phyloP scores from a whole-genome alignment of 2,113 vertebrate genomes.

The Amphiprion percula region DNA sequence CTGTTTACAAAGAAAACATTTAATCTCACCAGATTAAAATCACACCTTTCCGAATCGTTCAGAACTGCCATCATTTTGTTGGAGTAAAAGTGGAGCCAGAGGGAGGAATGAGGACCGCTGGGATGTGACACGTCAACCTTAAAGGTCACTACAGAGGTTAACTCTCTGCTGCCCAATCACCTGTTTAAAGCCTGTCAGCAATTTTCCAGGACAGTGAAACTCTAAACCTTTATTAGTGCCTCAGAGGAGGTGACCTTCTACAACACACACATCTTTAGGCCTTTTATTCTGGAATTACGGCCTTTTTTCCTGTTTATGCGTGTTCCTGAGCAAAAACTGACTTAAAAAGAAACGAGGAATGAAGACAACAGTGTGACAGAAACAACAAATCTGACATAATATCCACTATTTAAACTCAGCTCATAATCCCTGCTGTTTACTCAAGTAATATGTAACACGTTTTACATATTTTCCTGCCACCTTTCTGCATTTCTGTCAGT shows the following conservation, averaged over 20 bases:
- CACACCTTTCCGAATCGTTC: neutral
- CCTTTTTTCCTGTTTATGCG: neutral
- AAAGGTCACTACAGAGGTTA: conserved; percentile 54
- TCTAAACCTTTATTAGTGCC: conserved; percentile 47
- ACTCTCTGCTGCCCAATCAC: neutral
- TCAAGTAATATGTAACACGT: conserved; percentile 6
- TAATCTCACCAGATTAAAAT: neutral
- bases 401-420: neutral
- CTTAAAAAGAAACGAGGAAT: neutral
- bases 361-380: neutral
- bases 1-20: neutral
- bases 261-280: conserved; percentile 12
- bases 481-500: conserved; percentile 35
- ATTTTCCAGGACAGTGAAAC: conserved; percentile 38
- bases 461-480: conserved; percentile 6
- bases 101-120: neutral
- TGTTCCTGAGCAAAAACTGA: neutral
- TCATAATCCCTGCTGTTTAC: conserved; percentile 12
- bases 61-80: neutral
- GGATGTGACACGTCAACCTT: conserved; percentile 50
- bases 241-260: neutral
- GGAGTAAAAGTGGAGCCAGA: neutral
- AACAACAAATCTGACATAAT: conserved; percentile 7
- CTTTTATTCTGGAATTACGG: neutral
- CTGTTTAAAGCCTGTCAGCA: conserved; percentile 33